phyloP scores from a whole-genome alignment of 2,113 vertebrate species.

The Halichoerus grypus region DNA sequence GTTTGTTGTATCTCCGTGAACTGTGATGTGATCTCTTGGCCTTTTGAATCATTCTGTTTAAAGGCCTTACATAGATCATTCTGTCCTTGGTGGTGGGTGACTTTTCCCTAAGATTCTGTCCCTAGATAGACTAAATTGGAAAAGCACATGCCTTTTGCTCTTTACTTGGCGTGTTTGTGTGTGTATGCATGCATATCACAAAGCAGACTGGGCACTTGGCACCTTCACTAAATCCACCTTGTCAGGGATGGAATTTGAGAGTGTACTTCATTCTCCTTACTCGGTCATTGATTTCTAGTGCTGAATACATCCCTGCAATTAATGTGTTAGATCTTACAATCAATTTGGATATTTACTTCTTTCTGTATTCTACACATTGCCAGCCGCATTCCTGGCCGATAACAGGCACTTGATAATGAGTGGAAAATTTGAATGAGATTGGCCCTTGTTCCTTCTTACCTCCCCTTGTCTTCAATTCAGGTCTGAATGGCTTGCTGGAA shows the following conservation, averaged over 20 bases:
- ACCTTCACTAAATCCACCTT: not conserved
- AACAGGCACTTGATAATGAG: not conserved
- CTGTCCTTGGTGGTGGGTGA: not conserved
- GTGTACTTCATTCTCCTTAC: not conserved
- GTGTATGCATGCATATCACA: not conserved
- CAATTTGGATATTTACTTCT: not conserved
- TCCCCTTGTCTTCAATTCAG: constrained; percentile 49
- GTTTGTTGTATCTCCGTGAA: constrained; percentile 18
- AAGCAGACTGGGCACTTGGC: not conserved
- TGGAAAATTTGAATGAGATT: not conserved
- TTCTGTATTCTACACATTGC: not conserved
- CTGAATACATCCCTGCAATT: not conserved
- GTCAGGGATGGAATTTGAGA: not conserved
- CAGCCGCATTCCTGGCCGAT: not conserved
- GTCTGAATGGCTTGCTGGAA: not conserved
- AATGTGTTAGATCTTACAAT: not conserved
- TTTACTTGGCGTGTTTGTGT: not conserved
- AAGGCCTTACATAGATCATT: not conserved
- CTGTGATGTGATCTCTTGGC: constrained; percentile 60
- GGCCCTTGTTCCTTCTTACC: constrained; percentile 8
- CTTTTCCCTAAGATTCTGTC: not conserved
- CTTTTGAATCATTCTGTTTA: constrained; percentile 63
- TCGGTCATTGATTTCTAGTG: not conserved
- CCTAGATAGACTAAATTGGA: not conserved
- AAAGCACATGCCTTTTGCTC: constrained; percentile 15